Base-by-base conservation (phyloP, 2,113 vertebrate species). In the Mola mola region DNA sequence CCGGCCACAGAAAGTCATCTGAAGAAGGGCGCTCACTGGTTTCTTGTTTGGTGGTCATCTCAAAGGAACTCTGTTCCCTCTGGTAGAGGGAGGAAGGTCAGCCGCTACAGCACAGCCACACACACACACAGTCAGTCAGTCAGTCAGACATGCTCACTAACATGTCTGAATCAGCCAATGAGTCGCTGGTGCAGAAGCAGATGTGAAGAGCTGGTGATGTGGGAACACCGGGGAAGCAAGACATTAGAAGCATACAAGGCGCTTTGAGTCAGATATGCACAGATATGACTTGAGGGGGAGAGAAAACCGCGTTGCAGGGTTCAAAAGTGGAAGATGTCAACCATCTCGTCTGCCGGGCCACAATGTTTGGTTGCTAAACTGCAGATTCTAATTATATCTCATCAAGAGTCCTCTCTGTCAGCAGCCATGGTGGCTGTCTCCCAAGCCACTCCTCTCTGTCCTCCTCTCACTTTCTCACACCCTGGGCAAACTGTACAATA, bases 321-420 rank as follows among this genome's bases (percentile, higher is more conserved):
- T 33, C 3, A 15, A 70, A 22, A 24, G 72, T 53, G 76, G 28
- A n/a, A 42, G 37, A n/a, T 55, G 38, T 58, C 59, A 48, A 61
- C 63, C 25, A n/a, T 58, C 61, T 36, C 55, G 68, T 63, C 72
- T 52, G 59, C 20, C 33, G 53, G 47, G 72, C 66, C 41, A 48
- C 75, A 73, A 83, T 58, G 83, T 89, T 88, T 79, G 74, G 72
- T 86, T 58, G 44, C 74, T 47, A 70, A 78, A 82, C 69, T 71
- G 47, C 62, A 66, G 22, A 53, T 81, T 87, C 81, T 91, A 92
- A 90, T 89, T 91, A 90, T 91, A 91, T 87, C 89, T 85, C 80
- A 87, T 92, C 73, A 72, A 78, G 72, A 78, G 87, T 85, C 84
- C 79, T 29, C 79, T 29, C 77, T 80, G 83, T 83, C 86, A 84